Evolutionary conservation across 2,797 vertebrate genomes (phyloP), one percentile per base, ranked within the genome.

Genomic region (Muscicapa striata): DNA sequence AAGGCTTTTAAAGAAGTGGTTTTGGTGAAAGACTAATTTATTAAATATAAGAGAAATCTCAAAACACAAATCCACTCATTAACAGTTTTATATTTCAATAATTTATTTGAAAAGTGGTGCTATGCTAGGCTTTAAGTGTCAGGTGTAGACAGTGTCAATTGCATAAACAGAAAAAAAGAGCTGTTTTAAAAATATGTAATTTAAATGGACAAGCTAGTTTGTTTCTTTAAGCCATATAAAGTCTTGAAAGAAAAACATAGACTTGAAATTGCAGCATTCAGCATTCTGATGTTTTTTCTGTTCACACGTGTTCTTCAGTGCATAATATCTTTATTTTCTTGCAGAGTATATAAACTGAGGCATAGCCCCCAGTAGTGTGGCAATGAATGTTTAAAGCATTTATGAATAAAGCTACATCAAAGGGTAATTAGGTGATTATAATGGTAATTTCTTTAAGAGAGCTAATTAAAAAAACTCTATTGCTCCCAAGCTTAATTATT

Each of bases 391-490:
- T 93, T 95, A 95, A 97, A 97, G 77, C 77, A 90, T 97, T 97
- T 96, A 90, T 97, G 92, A 79, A 92, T 93, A 96, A 96, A 97
- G 86, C 91, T 96, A 77, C 91, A 95, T 98, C 82, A 89, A 91
- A 97, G 85, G 86, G 94, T 98, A 98, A 98, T 98, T 97, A 97
- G 84, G 95, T 96, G 59, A 97, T 97, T 97, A 95, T 91, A 97
- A 97, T 97, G 73, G 78, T 83, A 93, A 86, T 98, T 97, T 77
- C 83, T 97, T 98, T 97, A 97, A 97, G 97, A 92, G 96, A 95
- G 92, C 95, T 98, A 98, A 98, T 98, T 98, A 93, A 84, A 97
- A 95, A 97, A 97, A 92, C 89, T 93, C 69, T 97, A 80, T 96
- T 97, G 89, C 97, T 98, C 93, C 95, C 87, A 96, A 95, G 86